A percentile compares a stretch with the other conserved stretches of the same genome.
phyloP scores from a whole-genome alignment of 2,888 invertebrate genomes.

The Aphodius sticticus region DNA sequence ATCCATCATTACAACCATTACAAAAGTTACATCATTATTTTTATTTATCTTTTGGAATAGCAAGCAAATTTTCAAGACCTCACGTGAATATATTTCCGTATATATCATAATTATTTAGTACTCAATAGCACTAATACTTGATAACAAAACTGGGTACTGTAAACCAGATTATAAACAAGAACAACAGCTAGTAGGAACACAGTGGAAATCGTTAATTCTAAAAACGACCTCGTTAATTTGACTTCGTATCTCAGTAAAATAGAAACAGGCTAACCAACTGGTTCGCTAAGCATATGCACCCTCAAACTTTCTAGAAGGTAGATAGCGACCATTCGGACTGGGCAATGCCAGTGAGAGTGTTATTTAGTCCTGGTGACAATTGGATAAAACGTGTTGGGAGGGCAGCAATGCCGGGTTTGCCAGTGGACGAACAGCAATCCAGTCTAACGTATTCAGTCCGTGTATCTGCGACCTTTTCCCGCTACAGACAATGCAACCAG shows the following conservation, averaged over 20 bases:
- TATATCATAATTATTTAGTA: too few relatives aligned
- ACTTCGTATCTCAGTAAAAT: background rate
- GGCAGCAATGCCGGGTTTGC: constrained; percentile 25
- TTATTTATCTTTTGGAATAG: too few relatives aligned
- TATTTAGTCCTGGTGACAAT: constrained; percentile 34
- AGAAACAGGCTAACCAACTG: background rate
- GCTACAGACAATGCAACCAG: constrained; percentile 33
- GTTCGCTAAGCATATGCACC: background rate
- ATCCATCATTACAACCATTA: too few relatives aligned
- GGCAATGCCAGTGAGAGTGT: constrained; percentile 30
- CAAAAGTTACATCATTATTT: too few relatives aligned
- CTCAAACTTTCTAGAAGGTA: background rate
- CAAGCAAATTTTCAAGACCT: background rate
- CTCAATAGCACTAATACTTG: too few relatives aligned
- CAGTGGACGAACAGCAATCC: constrained; percentile 18
- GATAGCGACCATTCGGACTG: constrained; percentile 10
- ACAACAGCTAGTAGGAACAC: background rate
- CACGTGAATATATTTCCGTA: too few relatives aligned
- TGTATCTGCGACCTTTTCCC: constrained; percentile 31
- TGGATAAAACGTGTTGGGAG: constrained; percentile 28
- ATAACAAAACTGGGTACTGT: background rate
- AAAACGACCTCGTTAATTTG: background rate
- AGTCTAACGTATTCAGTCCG: constrained; percentile 30
- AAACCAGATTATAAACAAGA: background rate
- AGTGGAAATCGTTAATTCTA: background rate